phyloP scores from a whole-genome alignment of 2,113 vertebrate species.

The Sylvicapra grimmia region DNA sequence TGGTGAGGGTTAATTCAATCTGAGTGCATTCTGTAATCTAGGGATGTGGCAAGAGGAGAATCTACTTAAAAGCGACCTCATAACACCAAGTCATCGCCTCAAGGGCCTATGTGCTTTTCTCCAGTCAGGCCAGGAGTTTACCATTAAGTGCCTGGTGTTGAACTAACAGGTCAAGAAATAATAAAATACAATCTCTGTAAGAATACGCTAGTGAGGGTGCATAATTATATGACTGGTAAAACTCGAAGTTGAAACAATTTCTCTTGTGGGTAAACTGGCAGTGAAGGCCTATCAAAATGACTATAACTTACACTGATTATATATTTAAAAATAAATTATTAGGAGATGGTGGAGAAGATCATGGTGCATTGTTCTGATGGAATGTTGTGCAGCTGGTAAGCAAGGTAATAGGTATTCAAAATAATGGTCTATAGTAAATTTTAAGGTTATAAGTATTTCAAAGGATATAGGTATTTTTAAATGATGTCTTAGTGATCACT shows the following conservation, averaged over 20 bases:
- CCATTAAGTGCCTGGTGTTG: background rate
- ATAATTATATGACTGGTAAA: background rate
- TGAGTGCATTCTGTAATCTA: background rate
- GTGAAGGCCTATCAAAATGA: background rate
- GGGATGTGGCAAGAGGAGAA: background rate
- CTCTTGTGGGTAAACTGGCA: background rate
- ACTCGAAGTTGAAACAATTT: background rate
- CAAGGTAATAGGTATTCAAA: background rate
- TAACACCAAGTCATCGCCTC: background rate
- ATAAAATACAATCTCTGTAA: background rate
- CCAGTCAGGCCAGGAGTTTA: background rate
- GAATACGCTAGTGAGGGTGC: background rate
- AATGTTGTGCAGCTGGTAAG: background rate
- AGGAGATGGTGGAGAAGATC: background rate
- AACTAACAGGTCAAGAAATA: background rate
- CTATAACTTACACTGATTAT: background rate
- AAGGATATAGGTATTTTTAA: background rate
- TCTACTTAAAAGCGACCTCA: background rate
- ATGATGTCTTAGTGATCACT: background rate
- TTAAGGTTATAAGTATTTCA: background rate
- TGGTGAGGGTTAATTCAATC: background rate
- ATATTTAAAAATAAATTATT: background rate
- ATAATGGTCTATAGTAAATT: background rate
- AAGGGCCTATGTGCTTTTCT: background rate
- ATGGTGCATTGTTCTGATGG: background rate